These are phyloP conservation scores for Dynastes tityus DNA, from an alignment of 2,888 invertebrate genomes.

Conservation along the genomic window DNA sequence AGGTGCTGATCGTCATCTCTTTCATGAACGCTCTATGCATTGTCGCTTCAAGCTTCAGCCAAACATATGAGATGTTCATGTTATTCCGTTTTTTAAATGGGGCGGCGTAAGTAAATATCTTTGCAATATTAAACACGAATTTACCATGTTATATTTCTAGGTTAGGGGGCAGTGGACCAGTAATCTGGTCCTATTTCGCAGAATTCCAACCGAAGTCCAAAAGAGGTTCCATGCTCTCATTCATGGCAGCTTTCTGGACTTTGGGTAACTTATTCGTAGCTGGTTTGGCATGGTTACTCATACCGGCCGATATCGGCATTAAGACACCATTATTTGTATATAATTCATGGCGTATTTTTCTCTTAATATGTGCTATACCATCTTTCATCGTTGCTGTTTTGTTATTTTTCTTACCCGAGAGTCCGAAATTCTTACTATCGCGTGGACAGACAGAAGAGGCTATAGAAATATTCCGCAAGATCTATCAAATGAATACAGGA, in stretches of 20 bases:
- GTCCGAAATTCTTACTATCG: slow-evolving; percentile 90
- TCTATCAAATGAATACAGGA: slow-evolving; percentile 88
- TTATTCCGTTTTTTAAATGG: slow-evolving; percentile 93
- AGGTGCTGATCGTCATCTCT: slow-evolving; percentile 90
- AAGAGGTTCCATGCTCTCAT: slow-evolving; percentile 92
- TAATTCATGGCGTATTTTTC: slow-evolving; percentile 94
- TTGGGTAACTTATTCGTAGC: slow-evolving; percentile 94
- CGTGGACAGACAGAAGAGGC: slow-evolving; percentile 87
- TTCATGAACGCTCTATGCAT: slow-evolving; percentile 93
- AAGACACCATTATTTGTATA: slow-evolving; percentile 81
- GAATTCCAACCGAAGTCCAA: slow-evolving; percentile 94
- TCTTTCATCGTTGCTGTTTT: slow-evolving; percentile 90
- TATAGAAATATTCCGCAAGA: slow-evolving; percentile 84
- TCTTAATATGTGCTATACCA: slow-evolving; percentile 90
- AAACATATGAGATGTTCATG: slow-evolving; percentile 91
- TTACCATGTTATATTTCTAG: slow-evolving; percentile 70
- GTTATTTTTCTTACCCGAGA: slow-evolving; percentile 89
- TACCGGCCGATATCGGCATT: slow-evolving; percentile 83
- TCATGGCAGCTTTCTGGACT: slow-evolving; percentile 97
- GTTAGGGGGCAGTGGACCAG: slow-evolving; percentile 91
- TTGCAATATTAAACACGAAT: neutral
- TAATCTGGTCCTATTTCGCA: slow-evolving; percentile 96
- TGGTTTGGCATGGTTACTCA: slow-evolving; percentile 85
- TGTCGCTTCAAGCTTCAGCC: slow-evolving; percentile 92
- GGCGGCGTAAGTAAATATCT: slow-evolving; percentile 84